Base-by-base conservation (phyloP, 2,113 vertebrate genomes). In the Gavia stellata region DNA sequence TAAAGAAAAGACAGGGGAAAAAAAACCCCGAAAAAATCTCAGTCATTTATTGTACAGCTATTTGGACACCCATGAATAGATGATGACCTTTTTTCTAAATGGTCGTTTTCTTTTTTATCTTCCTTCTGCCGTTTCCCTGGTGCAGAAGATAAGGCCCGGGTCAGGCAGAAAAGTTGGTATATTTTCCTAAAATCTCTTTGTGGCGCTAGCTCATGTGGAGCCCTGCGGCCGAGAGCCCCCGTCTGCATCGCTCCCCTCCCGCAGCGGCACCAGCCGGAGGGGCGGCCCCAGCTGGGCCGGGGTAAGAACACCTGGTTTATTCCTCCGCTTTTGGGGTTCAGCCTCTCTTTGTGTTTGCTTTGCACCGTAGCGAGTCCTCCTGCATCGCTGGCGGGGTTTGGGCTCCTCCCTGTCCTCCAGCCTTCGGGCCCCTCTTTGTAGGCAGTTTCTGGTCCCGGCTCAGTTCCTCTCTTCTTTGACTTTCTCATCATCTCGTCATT, bases 121-220 rank as follows among this genome's bases (percentile, higher is more conserved):
- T 36, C 49, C 24, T 11, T 38, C 50, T 38, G 33, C 58, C 9
- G 1, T 23, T 34, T 29, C 24, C 9, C 17, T 1, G 3, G 29
- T 26, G 21, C 24, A 24, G 63, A 38, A 42, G 25, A 5, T 21
- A 11, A 45, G 38, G 20, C 45, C 25, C 3, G 5, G 36, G 4
- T 7, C 36, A 5, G 14, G 19, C 49, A 44, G 28, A 38, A 50
- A 55, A 31, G 7, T 8, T 9, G 3, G 10, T 26, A 2, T 7
- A 5, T 42, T 21, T 38, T 13, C 28, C 62, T 9, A 4, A 74
- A 42, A 28, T 6, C 47, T 26, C 34, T 3, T 10, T 17, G 8
- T 23, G 1, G 0, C 0, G 1, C 28, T 9, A 2, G 13, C 5
- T 21, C 15, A 17, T 34, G 7, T 11, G 38, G 38, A 25, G 44